Percentiles rank a stretch among this genome's conserved stretches.
phyloP scores from a whole-genome alignment of 2,888 invertebrate genomes.

The Lepetodrilus schrolli region DNA sequence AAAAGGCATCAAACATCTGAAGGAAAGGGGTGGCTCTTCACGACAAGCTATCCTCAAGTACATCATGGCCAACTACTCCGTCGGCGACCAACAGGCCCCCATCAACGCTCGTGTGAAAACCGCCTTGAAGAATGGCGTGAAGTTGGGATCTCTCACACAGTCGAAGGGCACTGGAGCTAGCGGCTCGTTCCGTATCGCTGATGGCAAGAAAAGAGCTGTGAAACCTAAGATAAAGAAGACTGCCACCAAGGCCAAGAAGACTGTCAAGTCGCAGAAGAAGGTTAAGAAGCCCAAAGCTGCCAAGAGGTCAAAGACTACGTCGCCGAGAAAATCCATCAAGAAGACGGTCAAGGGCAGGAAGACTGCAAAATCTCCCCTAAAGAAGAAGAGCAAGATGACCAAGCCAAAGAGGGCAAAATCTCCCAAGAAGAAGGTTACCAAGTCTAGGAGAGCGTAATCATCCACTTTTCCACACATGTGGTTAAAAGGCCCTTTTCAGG shows the following conservation, averaged over 20 bases:
- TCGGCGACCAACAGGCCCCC: constrained; percentile 56
- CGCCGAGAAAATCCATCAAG: constrained; percentile 33
- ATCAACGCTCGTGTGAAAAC: constrained; percentile 59
- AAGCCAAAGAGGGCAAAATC: constrained; percentile 33
- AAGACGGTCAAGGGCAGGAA: constrained; percentile 33
- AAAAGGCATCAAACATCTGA: constrained; percentile 67
- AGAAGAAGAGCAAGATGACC: background rate
- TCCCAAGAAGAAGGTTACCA: constrained; percentile 18
- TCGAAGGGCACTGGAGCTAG: constrained; percentile 47
- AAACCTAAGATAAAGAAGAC: constrained; percentile 34
- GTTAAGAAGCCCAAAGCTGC: constrained; percentile 28
- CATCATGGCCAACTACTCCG: constrained; percentile 70
- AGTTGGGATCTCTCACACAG: constrained; percentile 63
- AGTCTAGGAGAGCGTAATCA: background rate
- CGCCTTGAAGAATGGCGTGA: constrained; percentile 66
- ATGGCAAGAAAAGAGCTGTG: constrained; percentile 38
- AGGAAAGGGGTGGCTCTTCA: constrained; percentile 71
- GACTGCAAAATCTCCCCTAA: constrained; percentile 28
- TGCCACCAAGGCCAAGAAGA: constrained; percentile 7
- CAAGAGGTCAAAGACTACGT: constrained; percentile 17
- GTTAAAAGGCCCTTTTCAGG: constrained; percentile 36
- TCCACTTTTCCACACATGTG: background rate
- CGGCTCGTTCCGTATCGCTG: constrained; percentile 46
- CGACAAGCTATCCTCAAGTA: constrained; percentile 73
- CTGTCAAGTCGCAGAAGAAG: constrained; percentile 30